Evolutionary conservation across 2,797 vertebrate species (phyloP).

Genomic region (Danio jaintianensis): DNA sequence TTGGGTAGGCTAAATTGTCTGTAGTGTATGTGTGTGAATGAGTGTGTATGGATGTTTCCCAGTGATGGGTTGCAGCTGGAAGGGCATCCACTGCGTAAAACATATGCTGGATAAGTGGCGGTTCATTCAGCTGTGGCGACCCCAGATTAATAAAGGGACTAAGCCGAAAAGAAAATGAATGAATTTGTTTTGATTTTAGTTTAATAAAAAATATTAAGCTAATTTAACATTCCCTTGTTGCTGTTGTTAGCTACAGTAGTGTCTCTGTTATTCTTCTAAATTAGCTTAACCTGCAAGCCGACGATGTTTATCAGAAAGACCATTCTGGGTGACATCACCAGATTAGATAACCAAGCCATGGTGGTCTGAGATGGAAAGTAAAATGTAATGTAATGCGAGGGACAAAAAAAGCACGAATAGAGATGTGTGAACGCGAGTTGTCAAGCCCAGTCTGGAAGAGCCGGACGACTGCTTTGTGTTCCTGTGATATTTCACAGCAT

Average conservation of each 20-base stretch:
- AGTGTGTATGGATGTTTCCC: too few species aligned
- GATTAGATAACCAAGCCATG: slow-evolving; percentile 2
- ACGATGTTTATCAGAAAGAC: neutral
- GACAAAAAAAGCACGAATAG: slow-evolving; percentile 9
- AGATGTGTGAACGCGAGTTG: slow-evolving; percentile 5
- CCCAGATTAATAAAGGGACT: too few species aligned
- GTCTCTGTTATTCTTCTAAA: neutral
- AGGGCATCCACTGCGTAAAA: too few species aligned
- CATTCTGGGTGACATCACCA: neutral
- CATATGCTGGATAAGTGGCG: too few species aligned
- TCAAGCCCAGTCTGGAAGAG: neutral
- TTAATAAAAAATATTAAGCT: too few species aligned
- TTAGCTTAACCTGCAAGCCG: neutral
- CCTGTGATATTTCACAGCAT: slow-evolving; percentile 44
- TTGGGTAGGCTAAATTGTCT: too few species aligned
- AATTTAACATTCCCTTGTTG: too few species aligned
- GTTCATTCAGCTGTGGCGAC: too few species aligned
- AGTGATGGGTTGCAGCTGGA: too few species aligned
- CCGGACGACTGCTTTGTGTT: slow-evolving; percentile 29
- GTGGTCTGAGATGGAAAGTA: neutral
- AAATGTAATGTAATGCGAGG: neutral
- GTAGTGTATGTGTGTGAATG: too few species aligned
- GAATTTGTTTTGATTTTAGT: too few species aligned
- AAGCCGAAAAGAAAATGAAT: too few species aligned
- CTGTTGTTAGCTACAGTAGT: neutral